A percentile compares a stretch with the other conserved stretches of the same genome.
phyloP scores from a whole-genome alignment of 2,797 vertebrate species.

The Leuciscus waleckii region DNA sequence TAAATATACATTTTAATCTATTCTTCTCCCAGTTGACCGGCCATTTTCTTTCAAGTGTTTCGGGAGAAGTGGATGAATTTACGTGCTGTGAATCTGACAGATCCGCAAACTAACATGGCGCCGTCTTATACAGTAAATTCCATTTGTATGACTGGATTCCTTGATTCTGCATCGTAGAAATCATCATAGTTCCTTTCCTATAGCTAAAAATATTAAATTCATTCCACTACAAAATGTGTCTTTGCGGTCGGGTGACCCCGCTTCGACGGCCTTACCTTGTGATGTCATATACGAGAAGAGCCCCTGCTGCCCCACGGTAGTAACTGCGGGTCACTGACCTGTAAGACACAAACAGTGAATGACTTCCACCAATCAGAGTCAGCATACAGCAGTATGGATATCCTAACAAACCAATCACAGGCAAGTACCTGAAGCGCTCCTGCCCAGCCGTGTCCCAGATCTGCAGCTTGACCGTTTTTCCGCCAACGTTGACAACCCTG shows the following conservation, averaged over 20 bases:
- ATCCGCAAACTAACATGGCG: no score
- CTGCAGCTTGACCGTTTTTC: constrained; percentile 93
- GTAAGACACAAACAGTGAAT: constrained; percentile 31
- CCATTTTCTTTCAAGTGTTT: no score
- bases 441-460: constrained; percentile 96
- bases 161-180: neutral
- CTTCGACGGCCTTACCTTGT: constrained; percentile 81
- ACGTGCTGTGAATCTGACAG: no score
- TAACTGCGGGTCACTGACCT: constrained; percentile 94
- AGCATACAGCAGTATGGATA: neutral
- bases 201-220: neutral
- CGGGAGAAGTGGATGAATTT: no score
- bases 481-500: constrained; percentile 89
- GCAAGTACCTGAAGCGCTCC: constrained; percentile 87
- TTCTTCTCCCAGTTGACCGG: no score
- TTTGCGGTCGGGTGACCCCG: neutral
- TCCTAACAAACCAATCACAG: constrained; percentile 20
- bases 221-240: neutral
- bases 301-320: constrained; percentile 91
- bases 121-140: neutral
- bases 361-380: constrained; percentile 1
- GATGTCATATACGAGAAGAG: constrained; percentile 92
- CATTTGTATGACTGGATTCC: neutral
- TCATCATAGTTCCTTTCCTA: neutral
- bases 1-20: no score